Base-by-base conservation (phyloP, 2,888 invertebrate species). In the Danaus chrysippus region DNA sequence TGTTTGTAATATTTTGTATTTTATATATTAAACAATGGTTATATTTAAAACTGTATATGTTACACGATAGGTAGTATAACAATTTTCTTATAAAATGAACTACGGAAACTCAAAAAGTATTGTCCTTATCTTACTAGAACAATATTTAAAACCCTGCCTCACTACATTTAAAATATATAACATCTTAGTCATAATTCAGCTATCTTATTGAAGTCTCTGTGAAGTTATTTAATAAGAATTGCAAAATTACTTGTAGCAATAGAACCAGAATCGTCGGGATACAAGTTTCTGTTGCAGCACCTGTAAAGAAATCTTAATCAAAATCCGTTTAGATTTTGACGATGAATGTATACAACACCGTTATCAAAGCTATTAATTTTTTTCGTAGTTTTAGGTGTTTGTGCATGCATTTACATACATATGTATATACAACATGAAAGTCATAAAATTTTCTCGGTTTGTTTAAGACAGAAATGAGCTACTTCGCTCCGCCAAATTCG, bases 181-280 rank as follows among this genome's bases (percentile, higher is more conserved):
- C 49, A 56, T 49, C 46, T 44, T 63, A 55, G 42, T 58, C 54
- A 59, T 66, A 65, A 74, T 49, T 62, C 76, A 86, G 82, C 86
- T 90, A 90, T 84, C 90, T 89, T 73, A 90, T 82, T 12, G 85
- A 82, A 1, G 82, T 78, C 56, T 83, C 86, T 1, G 82, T 81
- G 63, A 81, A 84, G 64, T 81, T 84, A 64, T 83, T 81, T 73
- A 88, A 70, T 58, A 86, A 68, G 63, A 86, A 79, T 71, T 88
- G 83, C 69, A 90, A 68, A 54, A 82, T 77, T 56, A 86, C 69
- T 72, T 88, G 88, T 42, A 88, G 70, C 34, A 86, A 57, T 63
- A 89, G 68, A 13, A 87, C 83, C 73, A 87, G 70, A 68, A 89
- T 79, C 19, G 87, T 85, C 8, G 90, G 86, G 55, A 89, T 68